Evolutionary conservation across 2,113 vertebrate species (phyloP).

Genomic region (Gallinago undulata): DNA sequence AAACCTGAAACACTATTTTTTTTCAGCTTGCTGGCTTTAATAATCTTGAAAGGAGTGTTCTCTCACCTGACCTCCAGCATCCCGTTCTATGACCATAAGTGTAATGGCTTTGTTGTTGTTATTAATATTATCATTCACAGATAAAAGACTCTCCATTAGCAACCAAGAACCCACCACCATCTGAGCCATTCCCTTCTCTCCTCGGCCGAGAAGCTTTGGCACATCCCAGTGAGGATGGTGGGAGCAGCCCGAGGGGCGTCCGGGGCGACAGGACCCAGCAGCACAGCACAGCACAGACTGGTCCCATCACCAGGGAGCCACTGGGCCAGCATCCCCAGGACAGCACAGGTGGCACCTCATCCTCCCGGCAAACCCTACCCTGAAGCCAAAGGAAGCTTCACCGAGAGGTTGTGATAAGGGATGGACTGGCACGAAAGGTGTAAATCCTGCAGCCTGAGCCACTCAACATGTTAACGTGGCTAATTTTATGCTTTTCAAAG

Average conservation of each 20-base stretch:
- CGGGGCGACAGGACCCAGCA: not conserved
- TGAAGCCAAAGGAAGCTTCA: not conserved
- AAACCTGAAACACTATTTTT: not conserved
- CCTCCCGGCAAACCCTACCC: not conserved
- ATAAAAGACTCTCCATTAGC: not conserved
- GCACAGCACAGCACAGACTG: not conserved
- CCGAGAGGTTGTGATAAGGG: not conserved
- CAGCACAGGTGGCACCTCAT: accelerated
- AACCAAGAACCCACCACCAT: not conserved
- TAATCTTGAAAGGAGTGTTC: not conserved
- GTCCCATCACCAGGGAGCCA: accelerated
- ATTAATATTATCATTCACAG: not conserved
- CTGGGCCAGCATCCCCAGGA: not conserved
- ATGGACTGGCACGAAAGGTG: not conserved
- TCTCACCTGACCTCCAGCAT: not conserved
- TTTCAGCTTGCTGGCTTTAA: not conserved
- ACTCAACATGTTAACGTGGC: not conserved
- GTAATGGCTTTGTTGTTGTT: not conserved
- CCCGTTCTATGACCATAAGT: not conserved
- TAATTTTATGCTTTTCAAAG: not conserved
- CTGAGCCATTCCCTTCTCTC: no score
- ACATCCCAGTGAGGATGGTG: accelerated
- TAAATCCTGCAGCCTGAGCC: not conserved
- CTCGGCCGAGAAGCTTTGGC: not conserved
- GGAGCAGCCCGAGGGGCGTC: not conserved